Conservation (phyloP, 2,797 vertebrate genomes). For the Anolis apletophallus region DNA sequence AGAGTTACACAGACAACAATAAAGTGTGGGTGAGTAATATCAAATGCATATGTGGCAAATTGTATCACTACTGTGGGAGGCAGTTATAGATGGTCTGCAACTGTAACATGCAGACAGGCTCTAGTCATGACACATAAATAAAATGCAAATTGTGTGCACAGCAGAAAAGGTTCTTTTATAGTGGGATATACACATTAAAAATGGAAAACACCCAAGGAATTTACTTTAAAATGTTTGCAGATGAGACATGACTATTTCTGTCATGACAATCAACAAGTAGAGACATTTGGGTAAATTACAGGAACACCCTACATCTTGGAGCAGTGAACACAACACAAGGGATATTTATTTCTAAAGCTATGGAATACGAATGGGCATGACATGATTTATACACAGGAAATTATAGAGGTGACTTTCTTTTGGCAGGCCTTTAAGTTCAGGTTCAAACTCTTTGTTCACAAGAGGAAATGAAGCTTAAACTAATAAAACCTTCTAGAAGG, state of each 20-base stretch:
- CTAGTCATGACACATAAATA: background rate
- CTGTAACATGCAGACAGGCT: background rate
- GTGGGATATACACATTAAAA: no score
- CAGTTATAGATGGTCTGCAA: background rate
- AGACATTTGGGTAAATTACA: background rate
- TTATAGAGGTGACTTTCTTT: constrained; percentile 5
- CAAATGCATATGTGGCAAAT: no score
- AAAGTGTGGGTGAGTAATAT: no score
- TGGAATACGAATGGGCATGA: background rate
- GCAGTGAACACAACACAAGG: background rate
- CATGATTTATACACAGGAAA: background rate
- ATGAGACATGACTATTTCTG: background rate
- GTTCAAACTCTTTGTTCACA: background rate
- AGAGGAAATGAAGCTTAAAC: constrained; percentile 23
- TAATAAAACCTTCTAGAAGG: background rate
- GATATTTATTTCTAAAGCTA: no score
- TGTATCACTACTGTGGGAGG: background rate
- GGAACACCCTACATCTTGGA: background rate
- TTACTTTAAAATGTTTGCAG: background rate
- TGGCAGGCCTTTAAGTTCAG: background rate
- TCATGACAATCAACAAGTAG: no score
- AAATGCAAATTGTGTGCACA: background rate
- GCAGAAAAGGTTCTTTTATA: no score
- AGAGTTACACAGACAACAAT: no score
- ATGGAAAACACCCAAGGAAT: background rate